Percentiles rank a stretch among this genome's conserved stretches.
These are phyloP conservation scores for Ceratosolen fusciceps DNA, from an alignment of 1,140 invertebrate genomes.

Conservation along the genomic window DNA sequence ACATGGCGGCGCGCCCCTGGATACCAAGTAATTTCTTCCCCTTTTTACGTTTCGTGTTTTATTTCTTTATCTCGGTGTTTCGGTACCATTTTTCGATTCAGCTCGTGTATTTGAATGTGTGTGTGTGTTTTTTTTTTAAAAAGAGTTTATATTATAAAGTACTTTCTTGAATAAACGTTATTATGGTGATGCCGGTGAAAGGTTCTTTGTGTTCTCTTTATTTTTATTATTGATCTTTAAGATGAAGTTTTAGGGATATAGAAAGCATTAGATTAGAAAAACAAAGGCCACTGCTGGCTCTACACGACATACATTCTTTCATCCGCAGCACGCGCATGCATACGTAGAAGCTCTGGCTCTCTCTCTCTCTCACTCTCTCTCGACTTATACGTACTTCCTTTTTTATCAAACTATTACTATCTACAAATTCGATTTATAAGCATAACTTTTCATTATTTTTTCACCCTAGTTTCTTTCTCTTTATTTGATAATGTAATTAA, in stretches of 20 bases:
- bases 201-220: background rate
- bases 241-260: conserved; percentile 33
- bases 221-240: conserved; percentile 19
- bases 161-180: conserved; percentile 23
- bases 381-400: conserved; percentile 9
- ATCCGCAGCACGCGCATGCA: conserved; percentile 34
- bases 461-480: conserved; percentile 18
- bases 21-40: conserved; percentile 25
- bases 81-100: background rate
- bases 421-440: conserved; percentile 32
- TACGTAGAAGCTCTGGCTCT: conserved; percentile 32
- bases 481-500: conserved; percentile 8
- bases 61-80: conserved; percentile 7
- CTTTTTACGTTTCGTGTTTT: conserved; percentile 15
- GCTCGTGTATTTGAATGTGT: too few relatives aligned
- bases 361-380: conserved; percentile 1
- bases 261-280: conserved; percentile 52
- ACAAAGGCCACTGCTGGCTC: conserved; percentile 53
- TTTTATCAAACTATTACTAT: too few relatives aligned
- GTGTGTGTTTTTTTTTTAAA: conserved; percentile 13
- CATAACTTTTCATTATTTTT: conserved; percentile 42
- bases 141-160: background rate
- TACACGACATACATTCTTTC: conserved; percentile 45
- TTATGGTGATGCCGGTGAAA: conserved; percentile 26
- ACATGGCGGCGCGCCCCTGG: conserved; percentile 33